These are phyloP conservation scores for Cinara cedri DNA, from an alignment of 2,888 invertebrate genomes.

Conservation along the genomic window DNA sequence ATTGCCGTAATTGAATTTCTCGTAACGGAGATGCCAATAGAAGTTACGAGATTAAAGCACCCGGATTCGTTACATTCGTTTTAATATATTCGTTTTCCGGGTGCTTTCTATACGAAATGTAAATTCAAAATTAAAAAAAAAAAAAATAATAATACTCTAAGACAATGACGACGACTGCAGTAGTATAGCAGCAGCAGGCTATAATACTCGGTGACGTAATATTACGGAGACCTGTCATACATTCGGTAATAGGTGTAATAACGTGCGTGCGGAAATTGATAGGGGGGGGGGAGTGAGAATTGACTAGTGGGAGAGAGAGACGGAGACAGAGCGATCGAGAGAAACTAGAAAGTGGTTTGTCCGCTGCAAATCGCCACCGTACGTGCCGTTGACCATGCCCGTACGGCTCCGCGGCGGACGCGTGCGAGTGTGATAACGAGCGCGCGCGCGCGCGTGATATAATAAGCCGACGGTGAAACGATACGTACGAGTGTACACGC, in stretches of 20 bases:
- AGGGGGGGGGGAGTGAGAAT: background rate
- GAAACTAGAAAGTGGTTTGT: slow-evolving; percentile 49
- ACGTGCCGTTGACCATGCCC: slow-evolving; percentile 5
- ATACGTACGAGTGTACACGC: background rate
- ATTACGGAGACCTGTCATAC: background rate
- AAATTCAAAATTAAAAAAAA: too few species aligned
- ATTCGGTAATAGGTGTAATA: slow-evolving; percentile 4
- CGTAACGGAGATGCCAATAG: too few species aligned
- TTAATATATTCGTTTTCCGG: too few species aligned
- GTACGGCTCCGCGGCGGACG: background rate
- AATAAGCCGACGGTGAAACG: slow-evolving; percentile 19
- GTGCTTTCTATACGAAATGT: too few species aligned
- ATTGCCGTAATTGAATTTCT: too few species aligned
- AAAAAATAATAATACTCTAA: too few species aligned
- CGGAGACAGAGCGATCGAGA: background rate
- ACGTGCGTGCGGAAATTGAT: slow-evolving; percentile 22
- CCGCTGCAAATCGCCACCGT: slow-evolving; percentile 6
- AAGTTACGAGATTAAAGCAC: too few species aligned
- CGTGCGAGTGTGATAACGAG: background rate
- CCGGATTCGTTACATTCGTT: too few species aligned
- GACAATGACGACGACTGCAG: too few species aligned
- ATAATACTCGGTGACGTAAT: slow-evolving; percentile 39
- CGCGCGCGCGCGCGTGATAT: slow-evolving; percentile 2
- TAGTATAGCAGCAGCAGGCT: too few species aligned
- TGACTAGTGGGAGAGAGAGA: background rate